Base-by-base conservation (phyloP, 2,797 vertebrate species). In the Oreortyx pictus region DNA sequence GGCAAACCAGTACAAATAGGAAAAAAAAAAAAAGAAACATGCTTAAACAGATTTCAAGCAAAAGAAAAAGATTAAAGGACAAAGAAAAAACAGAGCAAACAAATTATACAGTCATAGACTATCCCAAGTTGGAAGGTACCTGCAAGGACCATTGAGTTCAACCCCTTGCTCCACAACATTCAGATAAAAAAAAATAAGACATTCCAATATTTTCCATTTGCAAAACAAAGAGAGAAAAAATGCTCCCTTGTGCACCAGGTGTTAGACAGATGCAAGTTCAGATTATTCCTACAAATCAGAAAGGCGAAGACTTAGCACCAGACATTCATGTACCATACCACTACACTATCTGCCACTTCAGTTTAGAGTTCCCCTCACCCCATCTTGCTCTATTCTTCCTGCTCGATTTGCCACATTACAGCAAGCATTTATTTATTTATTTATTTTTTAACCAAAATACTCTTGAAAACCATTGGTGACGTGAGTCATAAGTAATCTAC, bases 171-270 rank as follows among this genome's bases (percentile, higher is more conserved):
- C 14, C 49, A 49, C 24, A 14, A 33, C 29, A 33, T 89, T 71
- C n/a, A 41, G 14, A 56, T 41, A 41, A 8, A 65, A 3, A 3
- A 46, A 66, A 71, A 6, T n/a, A 80, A 65, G 35, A 39, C 33
- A 7, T 66, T 23, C 4, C 43, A 52, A 8, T 10, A 24, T 14
- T 16, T 73, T 46, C 47, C 82, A 4, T 71, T 91, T 67, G 4
- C 24, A 64, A 67, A 80, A 72, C 33, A 33, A 87, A 76, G 22
- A 0, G 2, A 70, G 37, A 11, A 67, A 65, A 82, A 77, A n/a
- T 5, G 3, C 2, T 74, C 14, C 8, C 6, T 5, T 2, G 0
- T 9, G 27, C n/a, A 70, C n/a, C 6, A 76, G 11, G 4, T 9
- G 70, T 47, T 66, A 29, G 78, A 82, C 5, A 46, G 6, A 24